phyloP scores from a whole-genome alignment of 1,140 invertebrate genomes.

The Bathynomus jamesi region DNA sequence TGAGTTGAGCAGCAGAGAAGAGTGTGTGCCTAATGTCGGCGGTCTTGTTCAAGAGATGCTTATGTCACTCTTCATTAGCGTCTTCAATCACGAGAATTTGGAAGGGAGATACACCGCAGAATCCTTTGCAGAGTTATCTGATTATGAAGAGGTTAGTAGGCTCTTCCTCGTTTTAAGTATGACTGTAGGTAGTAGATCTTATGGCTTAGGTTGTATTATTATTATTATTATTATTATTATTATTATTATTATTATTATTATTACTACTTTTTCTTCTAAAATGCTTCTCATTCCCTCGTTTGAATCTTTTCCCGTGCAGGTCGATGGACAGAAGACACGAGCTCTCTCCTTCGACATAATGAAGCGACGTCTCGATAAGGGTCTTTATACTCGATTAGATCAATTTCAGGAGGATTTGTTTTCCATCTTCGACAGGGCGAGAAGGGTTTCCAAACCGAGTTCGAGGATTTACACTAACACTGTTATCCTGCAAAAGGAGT shows the following conservation, averaged over 20 bases:
- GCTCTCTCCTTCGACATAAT: constrained; percentile 76
- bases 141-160: constrained; percentile 62
- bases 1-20: constrained; percentile 7
- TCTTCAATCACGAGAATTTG: constrained; percentile 83
- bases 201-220: no score
- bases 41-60: constrained; percentile 84
- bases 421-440: constrained; percentile 79
- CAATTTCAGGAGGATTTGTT: constrained; percentile 96
- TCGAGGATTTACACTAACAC: constrained; percentile 88
- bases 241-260: background rate
- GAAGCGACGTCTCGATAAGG: constrained; percentile 72
- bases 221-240: no score
- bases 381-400: constrained; percentile 84
- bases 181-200: no score
- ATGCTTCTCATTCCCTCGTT: background rate
- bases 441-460: constrained; percentile 60
- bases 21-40: constrained; percentile 63
- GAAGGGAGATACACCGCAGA: constrained; percentile 93
- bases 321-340: constrained; percentile 48
- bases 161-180: no score
- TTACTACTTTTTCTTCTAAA: background rate
- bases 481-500: constrained; percentile 85
- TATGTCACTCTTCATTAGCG: constrained; percentile 73
- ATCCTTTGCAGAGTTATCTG: constrained; percentile 86
- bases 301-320: no score